Base-by-base conservation (phyloP, 2,797 vertebrate species). In the Lindbergichthys nudifrons region DNA sequence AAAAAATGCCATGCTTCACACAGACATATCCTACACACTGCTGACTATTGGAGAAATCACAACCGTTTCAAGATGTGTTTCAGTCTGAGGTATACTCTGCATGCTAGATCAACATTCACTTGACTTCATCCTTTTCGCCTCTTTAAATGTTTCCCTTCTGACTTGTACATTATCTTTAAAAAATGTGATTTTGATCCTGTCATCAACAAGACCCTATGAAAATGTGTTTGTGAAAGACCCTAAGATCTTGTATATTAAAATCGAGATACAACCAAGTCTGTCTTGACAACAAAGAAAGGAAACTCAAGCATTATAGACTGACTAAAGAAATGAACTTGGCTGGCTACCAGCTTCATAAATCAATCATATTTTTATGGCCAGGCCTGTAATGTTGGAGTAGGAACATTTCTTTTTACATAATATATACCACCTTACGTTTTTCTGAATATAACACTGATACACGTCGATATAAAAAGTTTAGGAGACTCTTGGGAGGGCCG, bases 61-160 rank as follows among this genome's bases (percentile, higher is more conserved):
- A 84, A 85, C 52, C 46, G 60, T 23, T 85, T 88, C 80, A 84
- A 87, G 75, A 87, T 87, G 86, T 87, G 60, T 19, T 13, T 47
- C 70, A 70, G 61, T 72, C 42, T 60, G 63, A 79, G 48, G 47
- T 56, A 56, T 16, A 19, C 21, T 61, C 60, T 52, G 68, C 70
- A 53, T 48, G 46, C 67, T 69, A 7, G 53, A 60, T 23, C 74
- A 70, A 75, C 63, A 70, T 78, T 43, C n/a, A 39, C 61, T 71
- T 84, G 30, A 61, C 52, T 75, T 75, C 16, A 30, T 84, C 63
- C 30, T 50, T 23, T 43, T 57, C 52, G 70, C 65, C 68, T 80
- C 41, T 51, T 46, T 21, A 64, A 68, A 26, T 10, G 21, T 63
- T 80, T 52, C 65, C 21, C 7, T 61, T 65, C 64, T 36, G 50